Evolutionary conservation across 2,797 vertebrate species (phyloP), one percentile per base, ranked within the genome.

Genomic region (Takifugu ocellatus): DNA sequence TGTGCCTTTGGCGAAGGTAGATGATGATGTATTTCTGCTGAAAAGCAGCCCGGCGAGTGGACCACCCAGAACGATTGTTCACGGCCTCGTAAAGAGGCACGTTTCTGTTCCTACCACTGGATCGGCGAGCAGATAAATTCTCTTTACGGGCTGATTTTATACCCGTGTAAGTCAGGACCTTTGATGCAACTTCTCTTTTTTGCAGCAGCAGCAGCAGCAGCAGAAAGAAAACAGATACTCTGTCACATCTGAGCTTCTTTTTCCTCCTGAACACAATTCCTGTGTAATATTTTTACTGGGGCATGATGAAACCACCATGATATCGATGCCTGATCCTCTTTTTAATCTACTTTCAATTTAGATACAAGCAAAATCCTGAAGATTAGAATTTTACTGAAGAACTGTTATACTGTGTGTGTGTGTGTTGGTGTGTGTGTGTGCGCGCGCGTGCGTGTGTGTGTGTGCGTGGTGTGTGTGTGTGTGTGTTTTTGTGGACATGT

Each of bases 21-120:
- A 68, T 66, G 43, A 45, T 63, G 66, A 78, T 56, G 54, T 64
- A 56, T 36, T 56, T 12, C 56, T 68, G 4, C 21, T 49, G 53
- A 49, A 58, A 56, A 48, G 47, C 53, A 65, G 51, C 55, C 51
- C 49, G 56, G 25, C 25, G 45, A 64, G 27, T 6, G 25, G 73
- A 75, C 72, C 74, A 75, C 72, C 56, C 68, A 60, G 33, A 51
- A 5, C 25, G 44, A 68, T n/a, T 42, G 16, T 69, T 57, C 33
- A 25, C 39, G 48, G 52, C 47, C 46, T 29, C 24, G 17, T 29
- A 14, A 43, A 51, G 27, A 26, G 24, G 3, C 47, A 24, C 39
- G 26, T 24, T 6, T 57, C 54, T 45, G 51, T 49, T 56, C 56
- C 6, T 61, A 26, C 51, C 33, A 25, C 24, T 25, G 25, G 47